Percentiles rank a stretch among this genome's conserved stretches.
Evolutionary conservation across 2,888 invertebrate genomes (phyloP).

Genomic region (Cosmia trapezina): DNA sequence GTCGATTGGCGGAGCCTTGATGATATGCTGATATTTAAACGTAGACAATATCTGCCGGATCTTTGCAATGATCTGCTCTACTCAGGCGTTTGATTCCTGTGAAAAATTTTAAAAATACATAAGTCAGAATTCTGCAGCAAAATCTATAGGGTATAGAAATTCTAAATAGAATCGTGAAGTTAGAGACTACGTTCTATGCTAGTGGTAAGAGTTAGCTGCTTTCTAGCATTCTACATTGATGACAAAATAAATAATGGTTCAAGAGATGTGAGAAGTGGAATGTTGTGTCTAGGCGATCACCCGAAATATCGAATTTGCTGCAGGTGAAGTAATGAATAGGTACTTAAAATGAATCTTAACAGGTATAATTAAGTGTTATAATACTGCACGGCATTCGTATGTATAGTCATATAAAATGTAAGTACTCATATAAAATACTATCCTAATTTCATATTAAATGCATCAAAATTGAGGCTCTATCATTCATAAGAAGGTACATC

Average conservation of each 20-base stretch:
- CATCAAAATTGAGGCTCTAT: constrained; percentile 88
- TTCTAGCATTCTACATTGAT: constrained; percentile 81
- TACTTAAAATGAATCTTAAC: constrained; percentile 77
- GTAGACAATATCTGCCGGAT: constrained; percentile 94
- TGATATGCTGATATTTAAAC: constrained; percentile 92
- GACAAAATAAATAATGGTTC: constrained; percentile 77
- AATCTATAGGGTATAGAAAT: constrained; percentile 66
- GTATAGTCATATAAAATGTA: constrained; percentile 87
- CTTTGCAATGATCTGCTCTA: constrained; percentile 96
- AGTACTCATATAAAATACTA: constrained; percentile 86
- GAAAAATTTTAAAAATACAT: constrained; percentile 87
- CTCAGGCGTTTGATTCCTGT: constrained; percentile 97
- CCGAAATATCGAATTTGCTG: constrained; percentile 74
- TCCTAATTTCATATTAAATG: constrained; percentile 85
- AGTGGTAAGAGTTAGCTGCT: constrained; percentile 79
- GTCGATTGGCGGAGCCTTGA: constrained; percentile 87
- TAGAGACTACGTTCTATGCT: constrained; percentile 80
- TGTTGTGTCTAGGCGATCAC: constrained; percentile 71
- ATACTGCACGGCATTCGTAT: constrained; percentile 85
- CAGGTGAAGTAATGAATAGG: constrained; percentile 71
- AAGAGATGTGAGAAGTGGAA: constrained; percentile 76
- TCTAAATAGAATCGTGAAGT: constrained; percentile 74
- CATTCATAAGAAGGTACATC: constrained; percentile 86
- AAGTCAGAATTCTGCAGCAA: constrained; percentile 81
- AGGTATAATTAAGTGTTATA: constrained; percentile 74